phyloP scores from a whole-genome alignment of 2,797 vertebrate genomes.

The Peromyscus aztecus region DNA sequence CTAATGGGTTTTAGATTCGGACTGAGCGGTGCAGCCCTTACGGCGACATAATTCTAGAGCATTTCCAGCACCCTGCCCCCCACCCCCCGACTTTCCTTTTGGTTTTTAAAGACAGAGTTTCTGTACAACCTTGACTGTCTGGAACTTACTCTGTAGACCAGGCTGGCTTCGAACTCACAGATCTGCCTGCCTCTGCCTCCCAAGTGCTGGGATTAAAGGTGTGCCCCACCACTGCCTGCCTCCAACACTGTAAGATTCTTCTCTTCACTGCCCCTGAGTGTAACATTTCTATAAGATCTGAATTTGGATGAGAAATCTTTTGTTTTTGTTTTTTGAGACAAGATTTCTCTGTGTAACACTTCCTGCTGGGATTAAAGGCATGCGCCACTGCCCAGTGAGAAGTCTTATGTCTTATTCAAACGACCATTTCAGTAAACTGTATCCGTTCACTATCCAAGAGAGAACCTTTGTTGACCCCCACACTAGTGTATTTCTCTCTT shows the following conservation, averaged over 20 bases:
- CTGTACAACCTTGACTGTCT: background rate
- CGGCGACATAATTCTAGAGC: background rate
- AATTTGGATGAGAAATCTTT: background rate
- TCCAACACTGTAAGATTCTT: background rate
- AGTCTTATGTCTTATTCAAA: slow-evolving; percentile 34
- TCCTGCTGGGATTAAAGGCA: too few species aligned
- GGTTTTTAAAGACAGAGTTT: background rate
- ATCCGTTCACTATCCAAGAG: background rate
- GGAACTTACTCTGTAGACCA: background rate
- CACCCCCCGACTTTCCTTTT: background rate
- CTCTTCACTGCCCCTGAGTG: background rate
- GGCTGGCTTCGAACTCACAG: background rate
- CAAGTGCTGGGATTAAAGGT: background rate
- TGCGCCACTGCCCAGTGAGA: background rate
- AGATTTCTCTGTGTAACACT: too few species aligned
- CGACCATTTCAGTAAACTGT: background rate
- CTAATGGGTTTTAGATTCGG: background rate
- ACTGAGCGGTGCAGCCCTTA: background rate
- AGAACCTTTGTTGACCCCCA: background rate
- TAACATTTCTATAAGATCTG: slow-evolving; percentile 35
- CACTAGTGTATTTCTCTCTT: background rate
- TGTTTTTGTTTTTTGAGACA: too few species aligned
- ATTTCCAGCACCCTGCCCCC: background rate
- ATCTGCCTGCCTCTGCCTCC: background rate
- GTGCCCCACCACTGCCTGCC: background rate